A percentile compares a stretch with the other conserved stretches of the same genome.
phyloP scores from a whole-genome alignment of 1,140 invertebrate species.

The Sipha flava region DNA sequence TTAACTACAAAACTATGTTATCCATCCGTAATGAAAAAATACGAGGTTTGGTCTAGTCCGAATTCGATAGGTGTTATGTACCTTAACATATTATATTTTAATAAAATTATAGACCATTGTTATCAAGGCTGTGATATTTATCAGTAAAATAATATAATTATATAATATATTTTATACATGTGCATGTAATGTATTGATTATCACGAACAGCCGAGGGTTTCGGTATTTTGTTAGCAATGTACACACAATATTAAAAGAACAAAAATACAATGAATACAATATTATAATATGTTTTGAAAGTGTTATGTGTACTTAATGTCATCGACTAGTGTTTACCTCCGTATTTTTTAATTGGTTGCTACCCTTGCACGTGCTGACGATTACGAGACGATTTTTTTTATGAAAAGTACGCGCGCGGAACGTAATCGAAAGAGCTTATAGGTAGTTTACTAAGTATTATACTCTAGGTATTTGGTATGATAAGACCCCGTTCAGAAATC shows the following conservation, averaged over 20 bases:
- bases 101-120: slow-evolving; percentile 17
- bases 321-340: too few species aligned
- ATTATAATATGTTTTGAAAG: too few species aligned
- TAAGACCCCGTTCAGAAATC: not conserved
- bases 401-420: too few species aligned
- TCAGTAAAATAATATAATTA: not conserved
- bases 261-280: too few species aligned
- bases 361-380: too few species aligned
- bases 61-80: not conserved
- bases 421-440: not conserved
- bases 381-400: too few species aligned
- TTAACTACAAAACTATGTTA: not conserved
- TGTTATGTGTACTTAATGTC: too few species aligned
- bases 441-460: too few species aligned
- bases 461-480: too few species aligned
- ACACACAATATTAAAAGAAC: too few species aligned
- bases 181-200: not conserved
- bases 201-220: not conserved
- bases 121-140: slow-evolving; percentile 22
- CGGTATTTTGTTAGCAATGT: not conserved
- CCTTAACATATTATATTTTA: not conserved
- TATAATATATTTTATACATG: not conserved
- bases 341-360: too few species aligned
- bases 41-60: slow-evolving; percentile 23
- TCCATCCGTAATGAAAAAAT: not conserved